These are phyloP conservation scores for Apotomis betuletana DNA, from an alignment of 2,888 invertebrate genomes.

Conservation along the genomic window DNA sequence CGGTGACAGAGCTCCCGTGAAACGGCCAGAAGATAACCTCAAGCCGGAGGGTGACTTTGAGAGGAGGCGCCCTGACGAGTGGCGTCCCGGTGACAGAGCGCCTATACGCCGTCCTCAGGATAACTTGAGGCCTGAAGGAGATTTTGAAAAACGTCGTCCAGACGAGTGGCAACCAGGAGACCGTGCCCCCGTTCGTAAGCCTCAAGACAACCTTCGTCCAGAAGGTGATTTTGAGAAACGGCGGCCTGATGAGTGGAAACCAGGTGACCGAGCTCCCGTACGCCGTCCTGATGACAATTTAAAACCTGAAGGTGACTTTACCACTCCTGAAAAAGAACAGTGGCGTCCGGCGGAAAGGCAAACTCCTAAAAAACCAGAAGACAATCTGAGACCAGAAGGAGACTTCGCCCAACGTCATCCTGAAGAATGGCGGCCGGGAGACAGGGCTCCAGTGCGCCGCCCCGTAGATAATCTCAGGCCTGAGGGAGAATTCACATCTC, in stretches of 20 bases:
- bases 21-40: slow-evolving; percentile 83
- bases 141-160: slow-evolving; percentile 73
- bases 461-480: slow-evolving; percentile 80
- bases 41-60: slow-evolving; percentile 83
- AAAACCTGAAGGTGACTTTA: slow-evolving; percentile 77
- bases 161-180: slow-evolving; percentile 72
- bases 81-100: slow-evolving; percentile 78
- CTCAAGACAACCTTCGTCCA: slow-evolving; percentile 79
- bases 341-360: slow-evolving; percentile 76
- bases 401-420: slow-evolving; percentile 70
- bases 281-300: slow-evolving; percentile 80
- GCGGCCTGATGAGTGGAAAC: slow-evolving; percentile 65
- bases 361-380: slow-evolving; percentile 79
- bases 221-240: slow-evolving; percentile 79
- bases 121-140: slow-evolving; percentile 71
- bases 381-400: slow-evolving; percentile 82
- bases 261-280: slow-evolving; percentile 74
- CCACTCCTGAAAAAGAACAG: slow-evolving; percentile 58
- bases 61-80: slow-evolving; percentile 69
- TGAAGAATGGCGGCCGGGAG: slow-evolving; percentile 77
- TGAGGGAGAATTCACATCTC: slow-evolving; percentile 72
- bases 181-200: slow-evolving; percentile 59
- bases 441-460: slow-evolving; percentile 59
- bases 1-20: slow-evolving; percentile 61
- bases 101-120: slow-evolving; percentile 59